A percentile compares a stretch with the other conserved stretches of the same genome.
Evolutionary conservation across 2,797 vertebrate genomes (phyloP).

Genomic region (Linurgus olivaceus): DNA sequence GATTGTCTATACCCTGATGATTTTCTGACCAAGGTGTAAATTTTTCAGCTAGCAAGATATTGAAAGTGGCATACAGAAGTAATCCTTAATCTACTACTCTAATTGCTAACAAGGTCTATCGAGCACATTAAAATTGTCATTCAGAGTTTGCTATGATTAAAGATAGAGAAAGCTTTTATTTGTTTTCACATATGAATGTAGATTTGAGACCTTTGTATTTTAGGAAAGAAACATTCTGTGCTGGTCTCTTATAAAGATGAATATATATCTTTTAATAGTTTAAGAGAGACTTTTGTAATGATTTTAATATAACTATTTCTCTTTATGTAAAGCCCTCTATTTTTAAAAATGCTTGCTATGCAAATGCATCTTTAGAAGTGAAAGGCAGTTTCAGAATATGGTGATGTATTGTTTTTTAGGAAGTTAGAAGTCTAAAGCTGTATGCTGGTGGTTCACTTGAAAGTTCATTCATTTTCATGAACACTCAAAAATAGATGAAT

Average conservation of each 20-base stretch:
- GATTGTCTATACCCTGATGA: not conserved
- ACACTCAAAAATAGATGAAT: not conserved
- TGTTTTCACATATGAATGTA: not conserved
- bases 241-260: not conserved
- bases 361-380: not conserved
- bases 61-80: not conserved
- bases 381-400: not conserved
- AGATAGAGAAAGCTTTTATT: not conserved
- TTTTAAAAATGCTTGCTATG: not conserved
- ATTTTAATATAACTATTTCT: not conserved
- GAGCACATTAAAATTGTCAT: not conserved
- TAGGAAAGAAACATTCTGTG: not conserved
- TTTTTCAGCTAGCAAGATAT: not conserved
- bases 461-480: not conserved
- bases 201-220: not conserved
- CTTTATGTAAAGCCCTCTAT: not conserved
- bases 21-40: not conserved
- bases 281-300: not conserved
- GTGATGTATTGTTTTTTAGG: not conserved
- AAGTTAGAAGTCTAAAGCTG: not conserved
- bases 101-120: not conserved
- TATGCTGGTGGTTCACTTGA: not conserved
- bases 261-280: not conserved
- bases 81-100: not conserved
- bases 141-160: not conserved